Conservation (phyloP, 1,140 invertebrate genomes). For the Halictus rubicundus region DNA sequence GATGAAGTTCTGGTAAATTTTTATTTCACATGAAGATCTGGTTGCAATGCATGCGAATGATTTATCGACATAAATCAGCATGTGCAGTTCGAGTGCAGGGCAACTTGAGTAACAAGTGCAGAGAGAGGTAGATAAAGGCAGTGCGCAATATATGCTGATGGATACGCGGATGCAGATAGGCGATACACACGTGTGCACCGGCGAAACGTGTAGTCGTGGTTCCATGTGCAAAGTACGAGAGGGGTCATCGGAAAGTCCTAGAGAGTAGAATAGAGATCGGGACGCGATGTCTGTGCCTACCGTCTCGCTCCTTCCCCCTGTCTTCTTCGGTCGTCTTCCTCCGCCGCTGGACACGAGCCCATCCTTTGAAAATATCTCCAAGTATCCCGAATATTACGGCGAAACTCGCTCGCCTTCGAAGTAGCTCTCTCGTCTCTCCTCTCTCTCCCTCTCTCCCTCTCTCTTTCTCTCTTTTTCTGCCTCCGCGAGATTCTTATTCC, state of each 20-base stretch:
- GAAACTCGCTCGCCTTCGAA: constrained; percentile 52
- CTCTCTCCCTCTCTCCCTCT: constrained; percentile 11
- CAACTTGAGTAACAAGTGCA: neutral
- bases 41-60: too few species aligned
- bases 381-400: constrained; percentile 66
- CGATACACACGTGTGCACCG: neutral
- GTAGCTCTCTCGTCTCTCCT: constrained; percentile 16
- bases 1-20: too few species aligned
- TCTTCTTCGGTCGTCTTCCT: neutral
- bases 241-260: constrained; percentile 27
- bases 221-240: constrained; percentile 9
- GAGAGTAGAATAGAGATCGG: constrained; percentile 68
- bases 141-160: constrained; percentile 7
- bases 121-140: neutral
- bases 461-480: constrained; percentile 21
- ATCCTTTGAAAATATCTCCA: constrained; percentile 70
- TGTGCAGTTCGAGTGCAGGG: too few species aligned
- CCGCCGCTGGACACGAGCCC: constrained; percentile 68
- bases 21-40: too few species aligned
- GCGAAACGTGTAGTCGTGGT: neutral
- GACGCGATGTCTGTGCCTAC: constrained; percentile 66
- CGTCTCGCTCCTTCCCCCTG: neutral
- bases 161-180: constrained; percentile 12
- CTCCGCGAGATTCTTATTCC: constrained; percentile 47
- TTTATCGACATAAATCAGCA: too few species aligned